Conservation (phyloP, 2,888 invertebrate species). For the Podotricha telesiphe region DNA sequence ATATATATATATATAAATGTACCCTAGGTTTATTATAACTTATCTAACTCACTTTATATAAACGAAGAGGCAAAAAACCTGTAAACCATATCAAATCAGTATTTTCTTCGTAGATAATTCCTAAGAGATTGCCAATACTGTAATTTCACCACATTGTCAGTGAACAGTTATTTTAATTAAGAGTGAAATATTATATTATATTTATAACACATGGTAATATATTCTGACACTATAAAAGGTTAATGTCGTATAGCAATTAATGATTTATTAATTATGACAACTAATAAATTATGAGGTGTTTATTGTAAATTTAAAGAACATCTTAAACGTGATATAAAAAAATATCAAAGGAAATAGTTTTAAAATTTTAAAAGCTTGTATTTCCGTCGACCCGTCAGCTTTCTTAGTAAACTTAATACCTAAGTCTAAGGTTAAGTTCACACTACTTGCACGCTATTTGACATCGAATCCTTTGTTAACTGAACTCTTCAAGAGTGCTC, state of each 20-base stretch:
- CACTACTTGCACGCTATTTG: constrained; percentile 73
- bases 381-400: constrained; percentile 20
- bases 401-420: constrained; percentile 69
- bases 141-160: not conserved
- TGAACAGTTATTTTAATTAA: constrained; percentile 5
- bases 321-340: not conserved
- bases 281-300: not conserved
- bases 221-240: not conserved
- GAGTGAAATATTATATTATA: constrained; percentile 5
- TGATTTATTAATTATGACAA: not conserved
- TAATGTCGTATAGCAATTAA: not conserved
- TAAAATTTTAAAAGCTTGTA: not conserved
- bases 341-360: not conserved
- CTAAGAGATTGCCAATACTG: not conserved
- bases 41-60: too few species aligned
- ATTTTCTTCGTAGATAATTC: not conserved
- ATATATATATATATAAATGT: too few species aligned
- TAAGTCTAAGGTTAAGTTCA: constrained; percentile 86
- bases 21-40: too few species aligned
- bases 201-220: constrained; percentile 9
- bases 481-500: constrained; percentile 63
- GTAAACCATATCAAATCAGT: not conserved
- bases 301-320: not conserved
- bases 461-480: constrained; percentile 61
- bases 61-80: not conserved